Evolutionary conservation across 2,888 invertebrate species (phyloP).

Genomic region (Amiota communis): DNA sequence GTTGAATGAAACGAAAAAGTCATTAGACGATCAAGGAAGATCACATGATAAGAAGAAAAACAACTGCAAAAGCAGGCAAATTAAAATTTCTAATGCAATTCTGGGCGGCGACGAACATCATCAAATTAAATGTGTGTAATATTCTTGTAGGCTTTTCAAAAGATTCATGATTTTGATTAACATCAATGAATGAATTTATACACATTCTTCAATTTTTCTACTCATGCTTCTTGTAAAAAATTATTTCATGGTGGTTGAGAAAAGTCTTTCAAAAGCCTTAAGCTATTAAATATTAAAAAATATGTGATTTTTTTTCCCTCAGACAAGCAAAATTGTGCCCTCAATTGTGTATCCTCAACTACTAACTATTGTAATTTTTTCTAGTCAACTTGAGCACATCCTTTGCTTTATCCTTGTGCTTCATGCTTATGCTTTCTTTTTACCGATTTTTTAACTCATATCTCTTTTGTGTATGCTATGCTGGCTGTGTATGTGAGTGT

Average conservation of each 20-base stretch:
- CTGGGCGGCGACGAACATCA: background rate
- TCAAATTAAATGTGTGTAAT: constrained; percentile 26
- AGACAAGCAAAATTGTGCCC: no score
- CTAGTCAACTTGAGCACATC: background rate
- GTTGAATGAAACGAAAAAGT: constrained; percentile 7
- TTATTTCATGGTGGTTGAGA: background rate
- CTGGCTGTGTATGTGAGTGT: no score
- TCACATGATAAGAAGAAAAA: background rate
- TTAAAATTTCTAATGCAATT: constrained; percentile 27
- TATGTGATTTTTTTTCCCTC: no score
- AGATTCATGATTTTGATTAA: background rate
- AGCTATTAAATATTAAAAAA: background rate
- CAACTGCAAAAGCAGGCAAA: background rate
- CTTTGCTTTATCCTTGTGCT: background rate
- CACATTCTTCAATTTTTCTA: background rate
- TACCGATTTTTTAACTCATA: background rate
- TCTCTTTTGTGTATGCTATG: no score
- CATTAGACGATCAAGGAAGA: constrained; percentile 2
- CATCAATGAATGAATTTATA: background rate
- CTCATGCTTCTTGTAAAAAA: background rate
- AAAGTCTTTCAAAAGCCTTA: background rate
- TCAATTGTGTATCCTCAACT: no score
- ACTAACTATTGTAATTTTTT: constrained; percentile 24
- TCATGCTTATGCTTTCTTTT: background rate
- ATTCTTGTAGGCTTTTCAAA: background rate